Evolutionary conservation across 2,113 vertebrate species (phyloP), one percentile per base, ranked within the genome.

Genomic region (Nothocercus nigrocapillus): DNA sequence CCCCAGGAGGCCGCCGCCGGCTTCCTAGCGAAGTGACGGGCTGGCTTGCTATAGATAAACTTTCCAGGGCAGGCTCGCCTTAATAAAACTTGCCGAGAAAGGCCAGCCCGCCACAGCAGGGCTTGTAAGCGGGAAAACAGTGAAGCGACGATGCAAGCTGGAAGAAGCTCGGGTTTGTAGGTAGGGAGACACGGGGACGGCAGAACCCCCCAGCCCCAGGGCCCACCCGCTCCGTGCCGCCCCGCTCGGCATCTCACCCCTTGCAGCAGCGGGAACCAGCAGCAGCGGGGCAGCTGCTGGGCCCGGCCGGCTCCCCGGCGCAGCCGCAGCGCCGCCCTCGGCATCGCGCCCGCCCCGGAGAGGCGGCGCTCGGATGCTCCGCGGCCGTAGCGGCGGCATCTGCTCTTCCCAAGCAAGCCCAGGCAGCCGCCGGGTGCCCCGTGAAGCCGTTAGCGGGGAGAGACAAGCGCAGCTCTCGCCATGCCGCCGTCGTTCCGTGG

Each of bases 391-490:
- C 0, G 9, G 44, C 63, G n/a, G 1, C 9, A 34, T n/a, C 36
- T 3, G 3, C 4, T n/a, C 45, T 51, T 82, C 73, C 44, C 16
- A 5, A 40, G 19, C 34, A 11, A 40, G 32, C 8, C 10, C 32
- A 34, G 53, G n/a, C 5, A 15, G 12, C 2, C 13, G 13, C 0
- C 12, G 45, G 11, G 36, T n/a, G 45, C 18, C 0, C 17, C 53
- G 15, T 7, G 61, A 53, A 7, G 51, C 40, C 16, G 44, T 28
- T 17, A 19, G 69, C 20, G 0, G 0, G 47, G 56, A 34, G 22
- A 19, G 59, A 51, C 0, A 1, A 34, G 12, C 40, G 58, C 34
- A 40, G 66, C 18, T 42, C 16, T 10, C 8, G 7, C 5, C 18
- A 63, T 16, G 36, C 21, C 59, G 36, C 21, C 58, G 30, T 22